Percentiles rank a stretch among this genome's conserved stretches.
phyloP scores from a whole-genome alignment of 1,140 invertebrate genomes.

The Lordiphosa stackelbergi region DNA sequence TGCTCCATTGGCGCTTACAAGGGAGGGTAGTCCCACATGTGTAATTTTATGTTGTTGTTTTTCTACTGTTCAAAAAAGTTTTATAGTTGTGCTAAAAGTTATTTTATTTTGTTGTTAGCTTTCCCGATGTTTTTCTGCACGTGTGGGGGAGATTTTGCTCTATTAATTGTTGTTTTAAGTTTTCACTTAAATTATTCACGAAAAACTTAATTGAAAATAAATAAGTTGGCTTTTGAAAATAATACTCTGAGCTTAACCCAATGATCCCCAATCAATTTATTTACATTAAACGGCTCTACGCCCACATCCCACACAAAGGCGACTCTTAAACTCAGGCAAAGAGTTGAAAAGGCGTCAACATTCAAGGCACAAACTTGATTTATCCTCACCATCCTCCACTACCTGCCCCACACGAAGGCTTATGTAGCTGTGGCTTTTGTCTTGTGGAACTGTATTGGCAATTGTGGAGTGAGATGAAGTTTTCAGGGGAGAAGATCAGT shows the following conservation, averaged over 20 bases:
- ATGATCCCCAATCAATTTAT: slow-evolving; percentile 12
- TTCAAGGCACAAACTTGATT: slow-evolving; percentile 8
- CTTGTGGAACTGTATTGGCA: slow-evolving; percentile 6
- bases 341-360: slow-evolving; percentile 8
- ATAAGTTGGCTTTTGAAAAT: background rate
- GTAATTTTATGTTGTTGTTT: slow-evolving; percentile 2
- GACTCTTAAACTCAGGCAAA: background rate
- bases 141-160: slow-evolving; percentile 3
- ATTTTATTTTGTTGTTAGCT: slow-evolving; percentile 6
- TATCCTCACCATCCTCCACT: too few species aligned
- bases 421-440: background rate
- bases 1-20: slow-evolving; percentile 1
- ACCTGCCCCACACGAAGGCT: slow-evolving; percentile 5
- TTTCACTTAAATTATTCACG: slow-evolving; percentile 4
- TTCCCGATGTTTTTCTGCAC: slow-evolving; percentile 5
- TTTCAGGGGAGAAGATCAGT: too few species aligned
- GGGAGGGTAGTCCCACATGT: slow-evolving; percentile 9
- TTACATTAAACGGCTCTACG: slow-evolving; percentile 5
- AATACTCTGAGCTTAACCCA: slow-evolving; percentile 8
- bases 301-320: background rate
- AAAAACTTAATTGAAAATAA: background rate
- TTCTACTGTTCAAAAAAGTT: slow-evolving; percentile 6
- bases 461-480: background rate
- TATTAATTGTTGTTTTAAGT: slow-evolving; percentile 3
- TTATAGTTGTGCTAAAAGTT: slow-evolving; percentile 14